These are phyloP conservation scores for Chinchilla lanigera DNA, from an alignment of 2,113 vertebrate genomes.

Conservation along the genomic window DNA sequence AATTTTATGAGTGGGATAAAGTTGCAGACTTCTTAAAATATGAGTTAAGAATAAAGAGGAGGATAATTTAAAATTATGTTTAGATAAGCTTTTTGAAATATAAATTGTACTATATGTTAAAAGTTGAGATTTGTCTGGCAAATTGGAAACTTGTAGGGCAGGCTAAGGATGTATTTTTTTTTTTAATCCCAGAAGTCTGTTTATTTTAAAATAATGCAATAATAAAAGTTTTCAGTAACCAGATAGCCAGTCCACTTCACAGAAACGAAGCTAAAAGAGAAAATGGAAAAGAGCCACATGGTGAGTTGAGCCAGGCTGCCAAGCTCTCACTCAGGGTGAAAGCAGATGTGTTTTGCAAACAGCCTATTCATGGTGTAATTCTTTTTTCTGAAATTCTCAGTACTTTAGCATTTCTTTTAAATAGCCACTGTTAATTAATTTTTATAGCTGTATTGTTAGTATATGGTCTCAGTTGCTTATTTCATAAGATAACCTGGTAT, in stretches of 20 bases:
- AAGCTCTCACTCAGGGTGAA: neutral
- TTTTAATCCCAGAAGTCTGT: neutral
- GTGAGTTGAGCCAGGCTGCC: neutral
- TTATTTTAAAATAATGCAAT: slow-evolving; percentile 34
- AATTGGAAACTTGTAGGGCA: neutral
- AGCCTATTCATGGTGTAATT: neutral
- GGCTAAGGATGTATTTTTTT: neutral
- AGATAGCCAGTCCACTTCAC: neutral
- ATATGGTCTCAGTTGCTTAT: neutral
- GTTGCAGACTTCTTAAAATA: slow-evolving; percentile 13
- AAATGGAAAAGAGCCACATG: neutral
- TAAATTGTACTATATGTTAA: slow-evolving; percentile 33
- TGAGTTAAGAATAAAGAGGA: slow-evolving; percentile 35
- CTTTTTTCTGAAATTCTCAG: slow-evolving; percentile 31
- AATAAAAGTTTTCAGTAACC: neutral
- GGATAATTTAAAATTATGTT: slow-evolving; percentile 6
- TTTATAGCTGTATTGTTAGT: neutral
- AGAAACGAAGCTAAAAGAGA: neutral
- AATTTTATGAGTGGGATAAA: slow-evolving; percentile 41
- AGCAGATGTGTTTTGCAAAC: neutral
- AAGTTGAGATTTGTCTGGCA: neutral
- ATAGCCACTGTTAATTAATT: neutral
- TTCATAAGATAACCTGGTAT: neutral
- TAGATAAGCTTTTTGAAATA: neutral
- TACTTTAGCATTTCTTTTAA: neutral